Base-by-base conservation (phyloP, 92 coral and sea anemone genomes). In the Actinostola sp. region DNA sequence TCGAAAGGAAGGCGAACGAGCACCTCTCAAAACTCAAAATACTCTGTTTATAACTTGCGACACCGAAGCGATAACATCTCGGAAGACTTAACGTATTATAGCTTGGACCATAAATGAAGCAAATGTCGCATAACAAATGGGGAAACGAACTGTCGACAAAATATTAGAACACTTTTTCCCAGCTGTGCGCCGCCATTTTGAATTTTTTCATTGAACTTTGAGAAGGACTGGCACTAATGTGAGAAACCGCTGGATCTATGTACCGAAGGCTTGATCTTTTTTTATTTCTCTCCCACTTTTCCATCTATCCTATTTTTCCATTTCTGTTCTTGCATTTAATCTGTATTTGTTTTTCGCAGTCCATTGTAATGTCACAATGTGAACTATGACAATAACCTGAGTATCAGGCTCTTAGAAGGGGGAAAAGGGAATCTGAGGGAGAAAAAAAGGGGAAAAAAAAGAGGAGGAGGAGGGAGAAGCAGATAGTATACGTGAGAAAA, bases 101-200 rank as follows among this genome's bases (percentile, higher is more conserved):
- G 6, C 21, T 17, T 3, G 4, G 19, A 25, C 31, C 21, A 6
- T 23, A 16, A 8, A 36, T 11, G 11, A 36, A 36, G 42, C 4
- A 36, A 4, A 4, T 36, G 11, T 36, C 42, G 42, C 42, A 4
- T 36, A 36, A 36, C n/a, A 36, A 46, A 16, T 16, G 23, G 8
- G 53, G 15, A 46, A 46, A 46, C 23, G 15, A 57, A 57, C 4
- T 6, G 39, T 57, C 3, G 36, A 57, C 38, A 57, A 57, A 27
- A 57, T 57, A 57, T 27, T 36, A 4, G 4, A 36, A 36, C n/a
- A 36, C 42, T 36, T 36, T 36, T 57, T 20, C 3, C 5, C 61
- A 68, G 74, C 74, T 68, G 74, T 34, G 21, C 25, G 56, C 57
- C 74, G 74, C 74, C 74, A 68, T 68, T 12, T 68, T 68, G 61